Base-by-base conservation (phyloP, 1,140 invertebrate genomes). In the Drosophila punjabiensis region DNA sequence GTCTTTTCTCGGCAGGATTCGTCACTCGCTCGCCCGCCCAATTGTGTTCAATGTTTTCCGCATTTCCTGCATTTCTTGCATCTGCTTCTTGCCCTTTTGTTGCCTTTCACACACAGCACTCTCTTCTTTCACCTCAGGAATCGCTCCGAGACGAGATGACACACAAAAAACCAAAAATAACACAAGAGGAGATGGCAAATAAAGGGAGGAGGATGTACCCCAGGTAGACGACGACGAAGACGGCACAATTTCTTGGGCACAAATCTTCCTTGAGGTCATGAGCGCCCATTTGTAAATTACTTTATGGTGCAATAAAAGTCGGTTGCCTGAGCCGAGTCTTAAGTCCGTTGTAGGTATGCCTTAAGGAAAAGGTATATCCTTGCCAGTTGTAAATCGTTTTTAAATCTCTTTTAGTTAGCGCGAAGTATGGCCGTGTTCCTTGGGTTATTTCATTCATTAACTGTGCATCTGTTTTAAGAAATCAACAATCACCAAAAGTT, bases 251-350 rank as follows among this genome's bases (percentile, higher is more conserved):
- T 59, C 20, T 18, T 60, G 32, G 35, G 41, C 48, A 58, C 47
- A 32, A 52, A 55, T 76, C 76, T 67, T 63, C 20, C 53, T 16
- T 39, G 52, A 53, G 53, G 39, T 80, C 68, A 80, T 87, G 84
- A 81, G 73, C 80, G 77, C 81, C 81, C 82, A 81, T 88, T 88
- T 79, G 60, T 81, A 89, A 89, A 89, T 88, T 89, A 89, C 85
- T 89, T 84, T 85, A 89, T 81, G 77, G 80, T 62, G 76, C 69
- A 74, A 62, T 79, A 74, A 74, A 79, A 74, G 20, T 56, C 41
- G 68, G 53, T 58, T 24, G 66, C 52, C 66, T 28, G 58, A 55
- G 59, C 48, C 18, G 39, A 10, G 24, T 32, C 18, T 14, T 13
- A 28, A 59, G 28, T 59, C 56, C 63, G 18, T 47, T 8, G 20